phyloP scores from a whole-genome alignment of 2,888 invertebrate species.

The Cylindroiulus punctatus region DNA sequence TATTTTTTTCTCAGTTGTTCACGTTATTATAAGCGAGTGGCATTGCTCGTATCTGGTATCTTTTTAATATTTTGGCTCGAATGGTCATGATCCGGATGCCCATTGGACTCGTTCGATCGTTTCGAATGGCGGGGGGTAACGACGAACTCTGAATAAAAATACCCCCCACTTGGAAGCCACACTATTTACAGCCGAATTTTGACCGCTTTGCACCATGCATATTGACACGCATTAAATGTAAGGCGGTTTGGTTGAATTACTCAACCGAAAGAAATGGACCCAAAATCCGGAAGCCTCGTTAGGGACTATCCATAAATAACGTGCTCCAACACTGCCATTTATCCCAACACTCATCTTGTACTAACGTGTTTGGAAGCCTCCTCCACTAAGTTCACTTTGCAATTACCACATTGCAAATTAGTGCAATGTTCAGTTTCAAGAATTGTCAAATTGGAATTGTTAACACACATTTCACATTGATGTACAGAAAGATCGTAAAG shows the following conservation, averaged over 20 bases:
- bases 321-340: neutral
- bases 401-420: too few species aligned
- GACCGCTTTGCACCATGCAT: conserved; percentile 48
- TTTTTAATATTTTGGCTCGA: conserved; percentile 48
- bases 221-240: conserved; percentile 31
- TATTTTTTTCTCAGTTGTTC: conserved; percentile 19
- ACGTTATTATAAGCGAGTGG: conserved; percentile 48
- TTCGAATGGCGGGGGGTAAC: conserved; percentile 25
- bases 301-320: neutral
- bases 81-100: conserved; percentile 52
- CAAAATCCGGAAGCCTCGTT: neutral
- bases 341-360: neutral
- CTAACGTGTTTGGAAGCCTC: too few species aligned
- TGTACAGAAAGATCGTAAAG: too few species aligned
- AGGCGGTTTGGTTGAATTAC: conserved; percentile 34
- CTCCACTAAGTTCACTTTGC: too few species aligned
- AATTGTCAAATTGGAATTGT: too few species aligned
- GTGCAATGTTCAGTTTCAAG: too few species aligned
- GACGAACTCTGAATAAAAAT: conserved; percentile 43
- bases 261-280: neutral
- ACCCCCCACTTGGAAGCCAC: conserved; percentile 41
- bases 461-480: too few species aligned
- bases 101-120: conserved; percentile 48
- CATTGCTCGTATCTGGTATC: neutral
- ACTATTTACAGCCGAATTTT: conserved; percentile 47